Percentiles rank a stretch among this genome's conserved stretches.
phyloP scores from a whole-genome alignment of 2,797 vertebrate species.

The Lithobates pipiens region DNA sequence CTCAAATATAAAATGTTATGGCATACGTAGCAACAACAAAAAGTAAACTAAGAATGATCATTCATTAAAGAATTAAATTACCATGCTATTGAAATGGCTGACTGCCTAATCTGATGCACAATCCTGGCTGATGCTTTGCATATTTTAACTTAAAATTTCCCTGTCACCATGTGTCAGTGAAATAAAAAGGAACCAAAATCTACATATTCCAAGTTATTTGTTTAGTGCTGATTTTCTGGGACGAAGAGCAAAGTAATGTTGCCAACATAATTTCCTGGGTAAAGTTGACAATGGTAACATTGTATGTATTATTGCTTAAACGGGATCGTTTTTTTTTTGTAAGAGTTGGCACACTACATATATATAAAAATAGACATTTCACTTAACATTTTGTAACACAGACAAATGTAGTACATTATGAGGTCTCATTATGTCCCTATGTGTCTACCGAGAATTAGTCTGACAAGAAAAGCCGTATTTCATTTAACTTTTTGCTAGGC shows the following conservation, averaged over 20 bases:
- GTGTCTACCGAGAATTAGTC: slow-evolving; percentile 39
- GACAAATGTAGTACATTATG: slow-evolving; percentile 54
- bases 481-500: slow-evolving; percentile 20
- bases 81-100: not conserved
- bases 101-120: slow-evolving; percentile 10
- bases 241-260: slow-evolving; percentile 39
- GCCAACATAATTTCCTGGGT: slow-evolving; percentile 57
- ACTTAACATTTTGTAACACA: slow-evolving; percentile 47
- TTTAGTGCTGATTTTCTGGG: slow-evolving; percentile 50
- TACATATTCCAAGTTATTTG: slow-evolving; percentile 43
- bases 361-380: slow-evolving; percentile 47
- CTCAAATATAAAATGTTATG: too few relatives aligned
- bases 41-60: not conserved
- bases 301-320: slow-evolving; percentile 45
- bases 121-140: slow-evolving; percentile 26
- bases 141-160: slow-evolving; percentile 36
- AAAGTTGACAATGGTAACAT: slow-evolving; percentile 42
- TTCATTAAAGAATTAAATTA: slow-evolving; percentile 10
- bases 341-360: slow-evolving; percentile 42
- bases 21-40: not conserved
- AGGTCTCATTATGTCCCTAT: slow-evolving; percentile 40
- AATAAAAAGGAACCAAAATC: slow-evolving; percentile 46
- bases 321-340: slow-evolving; percentile 24
- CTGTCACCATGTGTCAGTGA: slow-evolving; percentile 40
- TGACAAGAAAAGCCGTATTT: slow-evolving; percentile 50